Conservation (phyloP, 2,113 vertebrate species). For the Atrichornis clamosus region DNA sequence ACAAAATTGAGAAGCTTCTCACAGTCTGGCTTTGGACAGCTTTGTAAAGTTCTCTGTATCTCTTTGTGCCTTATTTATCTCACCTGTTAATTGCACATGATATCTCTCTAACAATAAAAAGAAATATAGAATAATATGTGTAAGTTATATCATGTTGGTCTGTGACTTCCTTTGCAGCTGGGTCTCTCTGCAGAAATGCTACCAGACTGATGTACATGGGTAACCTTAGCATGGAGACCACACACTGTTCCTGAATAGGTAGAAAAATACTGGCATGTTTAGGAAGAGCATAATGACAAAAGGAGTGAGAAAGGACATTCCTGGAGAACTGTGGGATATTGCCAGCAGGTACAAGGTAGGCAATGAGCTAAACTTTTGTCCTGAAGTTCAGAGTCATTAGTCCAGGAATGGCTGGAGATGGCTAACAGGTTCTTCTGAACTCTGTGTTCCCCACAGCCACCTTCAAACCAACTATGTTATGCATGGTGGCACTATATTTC, state of each 20-base stretch:
- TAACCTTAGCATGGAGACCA: background rate
- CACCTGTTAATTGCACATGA: background rate
- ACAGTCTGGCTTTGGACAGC: background rate
- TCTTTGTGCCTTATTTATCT: background rate
- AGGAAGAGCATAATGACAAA: background rate
- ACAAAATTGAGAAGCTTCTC: background rate
- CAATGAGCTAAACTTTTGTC: background rate
- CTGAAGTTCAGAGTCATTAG: background rate
- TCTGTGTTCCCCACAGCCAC: background rate
- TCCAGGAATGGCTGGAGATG: background rate
- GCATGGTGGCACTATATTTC: background rate
- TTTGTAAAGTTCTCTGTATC: background rate
- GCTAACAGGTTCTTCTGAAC: background rate
- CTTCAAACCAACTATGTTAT: background rate
- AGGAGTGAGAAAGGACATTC: background rate
- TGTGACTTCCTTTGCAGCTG: background rate
- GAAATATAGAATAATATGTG: background rate
- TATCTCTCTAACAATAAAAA: background rate
- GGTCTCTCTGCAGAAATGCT: background rate
- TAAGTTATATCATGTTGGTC: background rate
- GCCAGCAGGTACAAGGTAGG: background rate
- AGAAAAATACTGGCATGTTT: background rate
- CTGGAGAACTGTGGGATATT: background rate
- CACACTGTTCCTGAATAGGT: background rate
- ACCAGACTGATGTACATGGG: background rate